phyloP scores from a whole-genome alignment of 2,888 invertebrate species.

The Scaptomyza parva region DNA sequence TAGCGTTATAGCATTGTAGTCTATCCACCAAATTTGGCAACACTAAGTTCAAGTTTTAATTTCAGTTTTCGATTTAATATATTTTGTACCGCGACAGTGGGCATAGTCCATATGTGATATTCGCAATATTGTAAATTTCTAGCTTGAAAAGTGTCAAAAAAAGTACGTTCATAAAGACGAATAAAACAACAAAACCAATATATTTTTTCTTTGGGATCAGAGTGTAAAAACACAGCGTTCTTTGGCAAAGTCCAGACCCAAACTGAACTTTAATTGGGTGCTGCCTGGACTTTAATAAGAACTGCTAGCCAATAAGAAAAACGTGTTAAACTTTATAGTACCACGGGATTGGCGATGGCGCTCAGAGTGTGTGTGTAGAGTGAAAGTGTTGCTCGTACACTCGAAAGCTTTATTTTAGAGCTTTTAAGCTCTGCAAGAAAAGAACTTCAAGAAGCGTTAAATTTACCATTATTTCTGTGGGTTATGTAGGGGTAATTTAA shows the following conservation, averaged over 20 bases:
- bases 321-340: conserved; percentile 37
- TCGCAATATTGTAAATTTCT: too few species aligned
- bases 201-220: not conserved
- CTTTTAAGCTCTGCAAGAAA: conserved; percentile 43
- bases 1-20: too few species aligned
- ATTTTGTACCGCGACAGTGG: too few species aligned
- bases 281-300: conserved; percentile 63
- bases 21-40: too few species aligned
- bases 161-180: not conserved
- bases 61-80: too few species aligned
- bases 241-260: conserved; percentile 22
- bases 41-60: too few species aligned
- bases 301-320: conserved; percentile 59
- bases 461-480: conserved; percentile 54
- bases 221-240: conserved; percentile 16
- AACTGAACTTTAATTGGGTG: conserved; percentile 72
- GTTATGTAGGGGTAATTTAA: conserved; percentile 17
- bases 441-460: conserved; percentile 44
- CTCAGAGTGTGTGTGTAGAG: conserved; percentile 28
- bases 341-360: conserved; percentile 43
- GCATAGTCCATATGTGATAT: too few species aligned
- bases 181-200: not conserved
- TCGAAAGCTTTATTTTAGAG: conserved; percentile 36
- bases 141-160: not conserved
- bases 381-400: conserved; percentile 30